A percentile compares a stretch with the other conserved stretches of the same genome.
Conservation (phyloP, 2,797 vertebrate genomes). For the Scarus forsteni region DNA sequence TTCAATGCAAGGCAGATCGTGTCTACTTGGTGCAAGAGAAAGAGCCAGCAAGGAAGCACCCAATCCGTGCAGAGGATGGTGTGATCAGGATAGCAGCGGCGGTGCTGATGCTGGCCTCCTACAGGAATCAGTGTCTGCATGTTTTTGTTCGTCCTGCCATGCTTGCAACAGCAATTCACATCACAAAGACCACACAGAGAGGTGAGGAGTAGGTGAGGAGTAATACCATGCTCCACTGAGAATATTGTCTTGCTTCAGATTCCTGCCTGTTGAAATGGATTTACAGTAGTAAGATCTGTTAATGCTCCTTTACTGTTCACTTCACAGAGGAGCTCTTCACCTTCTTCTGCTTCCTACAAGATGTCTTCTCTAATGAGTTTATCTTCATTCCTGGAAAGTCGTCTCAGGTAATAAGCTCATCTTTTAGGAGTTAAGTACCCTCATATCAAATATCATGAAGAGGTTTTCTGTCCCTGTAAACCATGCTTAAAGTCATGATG, state of each 20-base stretch:
- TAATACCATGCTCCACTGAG: no score
- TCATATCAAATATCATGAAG: neutral
- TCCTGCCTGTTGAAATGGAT: neutral
- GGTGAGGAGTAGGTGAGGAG: constrained; percentile 86
- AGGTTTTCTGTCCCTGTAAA: neutral
- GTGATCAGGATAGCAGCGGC: constrained; percentile 79
- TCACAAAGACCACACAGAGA: constrained; percentile 81
- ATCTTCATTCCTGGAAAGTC: constrained; percentile 89
- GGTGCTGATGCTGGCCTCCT: constrained; percentile 89
- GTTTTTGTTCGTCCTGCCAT: constrained; percentile 90
- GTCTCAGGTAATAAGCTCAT: constrained; percentile 83
- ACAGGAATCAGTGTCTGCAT: constrained; percentile 93
- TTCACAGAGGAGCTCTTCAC: constrained; percentile 87
- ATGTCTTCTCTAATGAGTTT: constrained; percentile 92
- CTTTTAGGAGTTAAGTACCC: neutral
- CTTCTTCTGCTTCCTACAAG: constrained; percentile 89
- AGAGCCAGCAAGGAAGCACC: constrained; percentile 49
- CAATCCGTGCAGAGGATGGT: constrained; percentile 75
- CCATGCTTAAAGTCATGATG: neutral
- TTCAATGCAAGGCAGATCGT: constrained; percentile 71
- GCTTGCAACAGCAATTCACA: constrained; percentile 85
- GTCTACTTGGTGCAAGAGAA: constrained; percentile 82
- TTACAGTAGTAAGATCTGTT: neutral
- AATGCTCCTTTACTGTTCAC: neutral
- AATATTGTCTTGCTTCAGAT: no score